Percentiles rank a stretch among this genome's conserved stretches.
phyloP scores from a whole-genome alignment of 2,113 vertebrate species.

The Leuciscus idus region DNA sequence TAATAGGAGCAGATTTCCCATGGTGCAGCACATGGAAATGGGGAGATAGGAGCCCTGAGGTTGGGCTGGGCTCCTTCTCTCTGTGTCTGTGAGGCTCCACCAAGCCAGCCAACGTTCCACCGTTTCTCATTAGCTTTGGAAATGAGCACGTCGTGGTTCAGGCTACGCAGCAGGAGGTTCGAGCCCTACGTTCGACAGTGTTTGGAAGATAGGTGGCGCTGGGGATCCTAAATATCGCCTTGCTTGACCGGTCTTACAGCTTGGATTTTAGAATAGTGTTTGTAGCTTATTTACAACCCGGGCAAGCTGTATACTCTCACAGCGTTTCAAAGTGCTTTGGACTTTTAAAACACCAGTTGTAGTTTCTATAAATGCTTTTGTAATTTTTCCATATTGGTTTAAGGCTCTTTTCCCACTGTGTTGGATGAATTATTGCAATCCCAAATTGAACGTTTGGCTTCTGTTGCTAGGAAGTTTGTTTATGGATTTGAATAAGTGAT shows the following conservation, averaged over 20 bases:
- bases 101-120: slow-evolving; percentile 41
- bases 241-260: background rate
- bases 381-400: slow-evolving; percentile 45
- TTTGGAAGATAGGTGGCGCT: slow-evolving; percentile 60
- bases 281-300: slow-evolving; percentile 35
- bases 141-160: slow-evolving; percentile 50
- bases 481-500: slow-evolving; percentile 37
- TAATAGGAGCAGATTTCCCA: slow-evolving; percentile 62
- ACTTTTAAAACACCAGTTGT: slow-evolving; percentile 44
- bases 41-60: slow-evolving; percentile 53
- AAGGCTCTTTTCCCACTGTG: slow-evolving; percentile 30
- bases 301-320: slow-evolving; percentile 14
- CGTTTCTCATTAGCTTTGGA: slow-evolving; percentile 61
- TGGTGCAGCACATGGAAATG: slow-evolving; percentile 61
- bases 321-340: slow-evolving; percentile 42
- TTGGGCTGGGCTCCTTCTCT: slow-evolving; percentile 47
- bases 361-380: slow-evolving; percentile 41
- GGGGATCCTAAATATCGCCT: slow-evolving; percentile 35
- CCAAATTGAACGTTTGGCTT: slow-evolving; percentile 17
- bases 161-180: slow-evolving; percentile 21
- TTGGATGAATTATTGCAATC: slow-evolving; percentile 28
- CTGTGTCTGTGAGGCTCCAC: slow-evolving; percentile 48
- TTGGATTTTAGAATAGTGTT: slow-evolving; percentile 24
- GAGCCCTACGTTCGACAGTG: background rate
- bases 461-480: slow-evolving; percentile 20